Evolutionary conservation across 1,140 invertebrate genomes (phyloP).

Genomic region (Drosophila kurseongensis): DNA sequence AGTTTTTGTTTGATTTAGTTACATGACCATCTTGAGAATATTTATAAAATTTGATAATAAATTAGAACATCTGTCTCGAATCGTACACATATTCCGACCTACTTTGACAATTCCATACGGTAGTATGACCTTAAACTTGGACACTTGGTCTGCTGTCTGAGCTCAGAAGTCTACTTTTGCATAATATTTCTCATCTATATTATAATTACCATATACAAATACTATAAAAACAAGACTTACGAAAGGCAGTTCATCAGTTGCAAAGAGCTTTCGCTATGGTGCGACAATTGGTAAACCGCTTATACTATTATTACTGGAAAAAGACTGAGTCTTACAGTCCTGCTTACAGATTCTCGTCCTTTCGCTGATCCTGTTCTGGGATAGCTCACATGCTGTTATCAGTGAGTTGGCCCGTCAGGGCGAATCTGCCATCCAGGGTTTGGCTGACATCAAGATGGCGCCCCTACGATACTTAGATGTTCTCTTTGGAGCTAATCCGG

Average conservation of each 20-base stretch:
- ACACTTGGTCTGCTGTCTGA: constrained; percentile 14
- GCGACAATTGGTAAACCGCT: constrained; percentile 26
- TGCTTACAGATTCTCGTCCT: constrained; percentile 34
- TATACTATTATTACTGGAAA: too few species aligned
- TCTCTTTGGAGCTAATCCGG: constrained; percentile 17
- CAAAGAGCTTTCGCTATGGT: constrained; percentile 11
- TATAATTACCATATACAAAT: constrained; percentile 17
- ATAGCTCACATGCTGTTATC: constrained; percentile 24
- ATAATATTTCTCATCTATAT: constrained; percentile 33
- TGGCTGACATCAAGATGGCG: constrained; percentile 32
- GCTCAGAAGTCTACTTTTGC: constrained; percentile 8
- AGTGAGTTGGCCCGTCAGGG: constrained; percentile 22
- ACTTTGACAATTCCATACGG: constrained; percentile 9
- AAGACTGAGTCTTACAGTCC: neutral
- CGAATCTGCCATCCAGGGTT: constrained; percentile 12
- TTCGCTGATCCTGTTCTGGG: constrained; percentile 22
- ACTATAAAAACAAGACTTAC: constrained; percentile 48
- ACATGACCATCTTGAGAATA: too few species aligned
- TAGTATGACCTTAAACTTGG: neutral
- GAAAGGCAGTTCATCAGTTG: constrained; percentile 22
- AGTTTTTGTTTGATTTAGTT: too few species aligned
- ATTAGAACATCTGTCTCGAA: neutral
- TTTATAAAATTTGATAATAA: too few species aligned
- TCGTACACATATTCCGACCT: neutral
- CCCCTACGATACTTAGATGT: constrained; percentile 30